Base-by-base conservation (phyloP, 1,140 invertebrate genomes). In the Helicorthomorpha holstii region DNA sequence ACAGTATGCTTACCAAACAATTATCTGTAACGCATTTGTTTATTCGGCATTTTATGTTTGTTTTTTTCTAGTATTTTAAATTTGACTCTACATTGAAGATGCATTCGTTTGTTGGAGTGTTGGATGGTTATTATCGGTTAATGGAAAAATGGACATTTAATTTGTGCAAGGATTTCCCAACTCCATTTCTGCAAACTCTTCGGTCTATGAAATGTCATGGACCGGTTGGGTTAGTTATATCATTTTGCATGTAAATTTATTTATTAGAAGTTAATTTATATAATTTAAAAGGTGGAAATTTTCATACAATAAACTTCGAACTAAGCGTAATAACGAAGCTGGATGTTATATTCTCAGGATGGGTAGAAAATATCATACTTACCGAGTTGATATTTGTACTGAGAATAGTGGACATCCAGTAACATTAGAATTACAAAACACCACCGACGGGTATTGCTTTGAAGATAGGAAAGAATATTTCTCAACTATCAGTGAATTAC, bases 141-240 rank as follows among this genome's bases (percentile, higher is more conserved):
- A 80, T 80, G 52, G 76, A 81, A 23, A 90, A 86, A 68, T 92
- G 87, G 86, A 90, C 80, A 25, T 87, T 87, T 62, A 86, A 91
- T 70, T 68, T 92, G 43, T 92, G 85, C 62, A 78, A 78, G 62
- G 79, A 86, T 56, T 72, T 85, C 41, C 65, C 72, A 49, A 84
- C 85, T 2, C 86, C 86, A 23, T 83, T 80, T 19, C 66, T 92
- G 29, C 71, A 76, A 58, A 75, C 74, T 59, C 63, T 92, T n/a
- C 73, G 79, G 57, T 67, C 70, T 46, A 69, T 83, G 51, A 85
- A 81, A 66, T 89, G 85, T 61, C 88, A 93, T 70, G 88, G 88
- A 26, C 88, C 89, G 50, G 79, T 92, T 54, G 84, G 80, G 80
- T 83, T 71, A 70, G 69, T 56, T 47, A 48, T 50, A 52, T 45